phyloP scores from a whole-genome alignment of 1,140 invertebrate species.

The Pseudomyrmex flavicornis region DNA sequence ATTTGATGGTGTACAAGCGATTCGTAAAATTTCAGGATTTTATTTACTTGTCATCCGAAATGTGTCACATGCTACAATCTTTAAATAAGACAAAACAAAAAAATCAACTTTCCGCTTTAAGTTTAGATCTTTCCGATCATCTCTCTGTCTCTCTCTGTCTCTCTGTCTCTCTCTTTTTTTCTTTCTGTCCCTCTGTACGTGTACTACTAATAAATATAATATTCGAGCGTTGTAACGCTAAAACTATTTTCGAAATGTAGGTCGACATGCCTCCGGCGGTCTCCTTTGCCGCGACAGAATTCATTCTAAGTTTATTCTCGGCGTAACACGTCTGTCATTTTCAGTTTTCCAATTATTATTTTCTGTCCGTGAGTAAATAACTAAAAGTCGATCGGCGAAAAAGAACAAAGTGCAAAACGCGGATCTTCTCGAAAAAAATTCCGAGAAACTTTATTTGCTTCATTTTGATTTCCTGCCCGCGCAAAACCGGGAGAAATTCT shows the following conservation, averaged over 20 bases:
- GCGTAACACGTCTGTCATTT: constrained; percentile 18
- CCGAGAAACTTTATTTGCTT: no score
- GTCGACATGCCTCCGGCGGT: constrained; percentile 6
- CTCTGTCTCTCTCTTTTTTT: no score
- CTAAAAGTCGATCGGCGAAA: no score
- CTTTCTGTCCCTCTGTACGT: no score
- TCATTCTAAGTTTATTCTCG: constrained; percentile 22
- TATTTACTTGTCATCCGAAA: background rate
- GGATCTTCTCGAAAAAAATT: no score
- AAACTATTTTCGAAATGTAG: constrained; percentile 47
- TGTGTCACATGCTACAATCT: background rate
- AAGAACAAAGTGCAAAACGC: no score
- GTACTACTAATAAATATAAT: constrained; percentile 23
- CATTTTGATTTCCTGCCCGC: no score
- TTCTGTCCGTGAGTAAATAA: no score
- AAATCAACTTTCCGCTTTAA: constrained; percentile 1
- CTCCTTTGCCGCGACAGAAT: constrained; percentile 7
- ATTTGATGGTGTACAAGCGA: background rate
- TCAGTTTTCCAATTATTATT: constrained; percentile 42
- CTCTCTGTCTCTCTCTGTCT: no score
- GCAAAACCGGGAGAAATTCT: no score
- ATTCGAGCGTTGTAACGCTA: background rate
- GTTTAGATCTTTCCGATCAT: constrained; percentile 1
- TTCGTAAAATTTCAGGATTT: constrained; percentile 10
- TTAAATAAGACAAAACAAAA: background rate